phyloP scores from a whole-genome alignment of 2,113 vertebrate genomes.

The Perognathus longimembris region DNA sequence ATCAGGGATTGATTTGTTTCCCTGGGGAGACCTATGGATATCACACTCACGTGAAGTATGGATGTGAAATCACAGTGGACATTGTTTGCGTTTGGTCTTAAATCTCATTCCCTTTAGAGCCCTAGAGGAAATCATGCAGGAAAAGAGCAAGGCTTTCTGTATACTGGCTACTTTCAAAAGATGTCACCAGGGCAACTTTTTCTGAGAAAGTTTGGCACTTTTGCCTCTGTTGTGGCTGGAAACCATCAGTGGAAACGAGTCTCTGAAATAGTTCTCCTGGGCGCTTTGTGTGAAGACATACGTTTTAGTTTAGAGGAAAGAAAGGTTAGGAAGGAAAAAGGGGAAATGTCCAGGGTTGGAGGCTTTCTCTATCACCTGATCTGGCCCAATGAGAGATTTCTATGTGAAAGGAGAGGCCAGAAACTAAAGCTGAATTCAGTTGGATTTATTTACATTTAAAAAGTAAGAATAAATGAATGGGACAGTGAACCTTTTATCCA shows the following conservation, averaged over 20 bases:
- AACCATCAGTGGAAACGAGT: conserved; percentile 45
- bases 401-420: neutral
- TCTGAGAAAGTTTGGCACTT: neutral
- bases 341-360: neutral
- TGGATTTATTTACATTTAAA: neutral
- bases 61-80: neutral
- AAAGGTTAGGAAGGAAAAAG: neutral
- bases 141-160: neutral
- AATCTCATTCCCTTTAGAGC: conserved; percentile 3
- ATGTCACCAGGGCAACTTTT: neutral
- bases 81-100: neutral
- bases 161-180: neutral
- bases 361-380: conserved; percentile 42
- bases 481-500: neutral
- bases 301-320: conserved; percentile 53
- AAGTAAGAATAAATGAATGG: neutral
- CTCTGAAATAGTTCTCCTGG: neutral
- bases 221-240: conserved; percentile 53
- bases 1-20: no score
- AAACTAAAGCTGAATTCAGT: neutral
- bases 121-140: neutral
- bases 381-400: conserved; percentile 53
- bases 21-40: neutral
- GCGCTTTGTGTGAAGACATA: conserved; percentile 13
- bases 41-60: neutral